Percentiles rank a stretch among this genome's conserved stretches.
Evolutionary conservation across 2,797 vertebrate genomes (phyloP).

Genomic region (Eupleurogrammus muticus): DNA sequence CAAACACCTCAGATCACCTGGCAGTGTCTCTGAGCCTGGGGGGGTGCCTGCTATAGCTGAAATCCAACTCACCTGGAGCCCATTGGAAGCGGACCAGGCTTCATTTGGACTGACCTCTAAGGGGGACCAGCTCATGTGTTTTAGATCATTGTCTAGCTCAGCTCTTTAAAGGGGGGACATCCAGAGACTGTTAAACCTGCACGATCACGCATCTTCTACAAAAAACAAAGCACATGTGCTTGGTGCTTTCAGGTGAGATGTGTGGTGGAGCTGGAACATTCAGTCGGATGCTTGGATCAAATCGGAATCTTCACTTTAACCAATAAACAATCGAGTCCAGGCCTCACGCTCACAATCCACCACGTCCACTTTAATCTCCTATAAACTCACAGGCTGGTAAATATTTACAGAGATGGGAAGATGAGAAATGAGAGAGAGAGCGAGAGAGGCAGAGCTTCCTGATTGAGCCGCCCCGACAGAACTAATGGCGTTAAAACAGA

Average conservation of each 20-base stretch:
- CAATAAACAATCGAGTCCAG: slow-evolving; percentile 4
- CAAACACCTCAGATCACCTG: no score
- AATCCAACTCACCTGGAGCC: no score
- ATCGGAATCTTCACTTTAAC: slow-evolving; percentile 7
- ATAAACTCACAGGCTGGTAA: not conserved
- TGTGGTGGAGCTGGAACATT: slow-evolving; percentile 35
- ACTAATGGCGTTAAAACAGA: not conserved
- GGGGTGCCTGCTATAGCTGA: no score
- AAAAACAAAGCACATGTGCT: slow-evolving; percentile 44
- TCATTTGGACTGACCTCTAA: no score
- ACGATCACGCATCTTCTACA: slow-evolving; percentile 9
- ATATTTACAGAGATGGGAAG: slow-evolving; percentile 23
- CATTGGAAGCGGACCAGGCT: no score
- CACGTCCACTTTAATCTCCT: slow-evolving; percentile 8
- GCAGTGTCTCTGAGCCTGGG: no score
- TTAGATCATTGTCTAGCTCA: no score
- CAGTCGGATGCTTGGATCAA: slow-evolving; percentile 20
- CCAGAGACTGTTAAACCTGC: slow-evolving; percentile 9
- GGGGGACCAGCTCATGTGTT: no score
- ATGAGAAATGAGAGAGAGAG: not conserved
- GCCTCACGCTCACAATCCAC: not conserved
- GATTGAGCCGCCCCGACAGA: not conserved
- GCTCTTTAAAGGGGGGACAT: no score
- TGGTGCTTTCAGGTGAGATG: slow-evolving; percentile 28
- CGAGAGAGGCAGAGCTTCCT: not conserved